Percentiles rank a stretch among this genome's conserved stretches.
Evolutionary conservation across 1,140 invertebrate genomes (phyloP).

Genomic region (Nautilus pompilius): DNA sequence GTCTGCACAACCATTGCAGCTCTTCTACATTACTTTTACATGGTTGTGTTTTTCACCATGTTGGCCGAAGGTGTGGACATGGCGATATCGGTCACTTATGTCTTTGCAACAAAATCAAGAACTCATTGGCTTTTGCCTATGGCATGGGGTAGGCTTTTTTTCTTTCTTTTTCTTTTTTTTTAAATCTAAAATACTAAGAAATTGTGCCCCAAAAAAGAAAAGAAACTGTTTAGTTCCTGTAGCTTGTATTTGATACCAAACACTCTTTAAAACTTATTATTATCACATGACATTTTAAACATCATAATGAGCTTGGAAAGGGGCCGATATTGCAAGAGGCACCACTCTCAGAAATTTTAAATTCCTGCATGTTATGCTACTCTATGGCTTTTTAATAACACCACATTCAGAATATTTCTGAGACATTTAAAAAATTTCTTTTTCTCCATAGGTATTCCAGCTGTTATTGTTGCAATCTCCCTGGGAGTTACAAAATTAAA

Average conservation of each 20-base stretch:
- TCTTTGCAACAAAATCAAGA: constrained; percentile 21
- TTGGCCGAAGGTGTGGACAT: constrained; percentile 26
- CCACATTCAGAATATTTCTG: not conserved
- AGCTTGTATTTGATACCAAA: too few relatives aligned
- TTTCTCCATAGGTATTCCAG: constrained; percentile 8
- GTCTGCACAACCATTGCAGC: constrained; percentile 25
- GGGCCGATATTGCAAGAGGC: too few relatives aligned
- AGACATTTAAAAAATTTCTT: not conserved
- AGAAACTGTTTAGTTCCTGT: too few relatives aligned
- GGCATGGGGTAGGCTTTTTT: constrained; percentile 19
- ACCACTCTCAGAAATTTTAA: too few relatives aligned
- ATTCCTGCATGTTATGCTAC: too few relatives aligned
- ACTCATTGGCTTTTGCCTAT: constrained; percentile 15
- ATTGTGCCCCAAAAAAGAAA: too few relatives aligned
- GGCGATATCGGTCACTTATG: constrained; percentile 19
- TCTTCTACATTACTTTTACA: constrained; percentile 27
- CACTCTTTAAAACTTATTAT: too few relatives aligned
- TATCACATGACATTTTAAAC: too few relatives aligned
- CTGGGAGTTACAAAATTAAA: constrained; percentile 9
- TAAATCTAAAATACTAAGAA: too few relatives aligned
- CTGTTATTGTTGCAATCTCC: constrained; percentile 13
- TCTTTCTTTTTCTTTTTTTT: not conserved
- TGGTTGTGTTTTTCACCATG: constrained; percentile 31
- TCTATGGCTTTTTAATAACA: too few relatives aligned
- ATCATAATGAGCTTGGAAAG: too few relatives aligned